Percentiles rank a stretch among this genome's conserved stretches.
phyloP scores from a whole-genome alignment of 2,113 vertebrate species.

The Mus pahari region DNA sequence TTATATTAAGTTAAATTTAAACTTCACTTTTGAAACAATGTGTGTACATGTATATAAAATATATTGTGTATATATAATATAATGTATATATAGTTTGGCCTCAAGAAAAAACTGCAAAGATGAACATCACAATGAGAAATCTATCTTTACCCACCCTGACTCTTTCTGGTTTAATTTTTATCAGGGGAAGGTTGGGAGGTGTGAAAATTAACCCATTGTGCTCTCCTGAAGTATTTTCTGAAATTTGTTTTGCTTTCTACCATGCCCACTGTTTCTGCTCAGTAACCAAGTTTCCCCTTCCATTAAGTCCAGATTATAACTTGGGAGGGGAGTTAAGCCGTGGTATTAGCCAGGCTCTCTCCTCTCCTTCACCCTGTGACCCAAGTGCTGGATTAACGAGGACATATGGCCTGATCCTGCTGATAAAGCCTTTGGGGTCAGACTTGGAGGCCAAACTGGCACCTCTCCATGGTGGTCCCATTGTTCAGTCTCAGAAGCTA shows the following conservation, averaged over 20 bases:
- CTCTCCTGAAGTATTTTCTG: constrained; percentile 32
- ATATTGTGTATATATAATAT: too few relatives aligned
- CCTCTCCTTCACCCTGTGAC: constrained; percentile 26
- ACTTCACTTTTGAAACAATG: constrained; percentile 59
- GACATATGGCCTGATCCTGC: constrained; percentile 67
- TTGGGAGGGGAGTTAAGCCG: constrained; percentile 11
- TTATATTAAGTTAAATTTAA: constrained; percentile 49
- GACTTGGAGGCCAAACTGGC: constrained; percentile 23
- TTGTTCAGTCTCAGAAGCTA: background rate
- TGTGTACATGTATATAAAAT: background rate
- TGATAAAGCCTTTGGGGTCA: constrained; percentile 59
- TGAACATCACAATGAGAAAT: background rate
- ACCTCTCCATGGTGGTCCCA: constrained; percentile 56
- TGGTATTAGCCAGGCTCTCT: constrained; percentile 10
- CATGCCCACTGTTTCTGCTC: background rate
- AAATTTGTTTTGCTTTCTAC: background rate
- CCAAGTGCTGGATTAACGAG: constrained; percentile 60
- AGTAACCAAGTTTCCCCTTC: constrained; percentile 2
- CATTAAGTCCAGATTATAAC: background rate
- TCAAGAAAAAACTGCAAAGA: constrained; percentile 45
- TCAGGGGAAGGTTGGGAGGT: background rate
- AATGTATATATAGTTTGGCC: background rate
- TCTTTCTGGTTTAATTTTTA: constrained; percentile 34
- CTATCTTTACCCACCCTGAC: too few relatives aligned
- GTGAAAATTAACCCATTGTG: background rate